Conservation (phyloP, 2,888 invertebrate species). For the Apodemia zela region DNA sequence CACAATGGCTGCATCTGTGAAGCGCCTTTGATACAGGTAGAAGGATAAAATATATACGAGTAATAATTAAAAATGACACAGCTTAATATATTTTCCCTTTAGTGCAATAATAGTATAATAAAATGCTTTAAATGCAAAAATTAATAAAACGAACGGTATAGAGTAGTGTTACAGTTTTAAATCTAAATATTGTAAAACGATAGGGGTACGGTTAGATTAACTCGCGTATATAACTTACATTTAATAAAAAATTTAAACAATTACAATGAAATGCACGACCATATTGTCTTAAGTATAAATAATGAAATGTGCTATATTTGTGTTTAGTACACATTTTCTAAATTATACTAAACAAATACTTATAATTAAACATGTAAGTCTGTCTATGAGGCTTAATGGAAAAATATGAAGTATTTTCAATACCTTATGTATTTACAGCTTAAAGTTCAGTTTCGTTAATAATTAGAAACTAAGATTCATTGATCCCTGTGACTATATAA, state of each 20-base stretch:
- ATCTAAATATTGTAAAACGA: neutral
- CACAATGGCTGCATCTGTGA: neutral
- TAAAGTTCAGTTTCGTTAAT: neutral
- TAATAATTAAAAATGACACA: neutral
- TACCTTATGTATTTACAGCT: neutral
- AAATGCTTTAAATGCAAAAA: conserved; percentile 10
- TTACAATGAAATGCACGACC: no score
- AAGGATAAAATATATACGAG: neutral
- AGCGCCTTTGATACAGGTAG: neutral
- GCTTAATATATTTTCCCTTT: neutral
- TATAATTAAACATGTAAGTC: neutral
- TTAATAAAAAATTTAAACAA: no score
- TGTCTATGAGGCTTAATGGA: neutral
- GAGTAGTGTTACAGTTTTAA: neutral
- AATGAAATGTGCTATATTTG: no score
- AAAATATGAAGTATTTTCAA: neutral
- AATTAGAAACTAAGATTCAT: conserved; percentile 2
- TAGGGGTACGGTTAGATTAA: neutral
- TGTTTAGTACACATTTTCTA: no score
- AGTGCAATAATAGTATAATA: neutral
- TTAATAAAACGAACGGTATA: neutral
- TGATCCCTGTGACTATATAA: conserved; percentile 1
- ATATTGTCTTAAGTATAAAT: no score
- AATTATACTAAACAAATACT: neutral
- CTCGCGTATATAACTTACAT: neutral